Evolutionary conservation across 2,113 vertebrate species (phyloP).

Genomic region (Tragelaphus imberbis): DNA sequence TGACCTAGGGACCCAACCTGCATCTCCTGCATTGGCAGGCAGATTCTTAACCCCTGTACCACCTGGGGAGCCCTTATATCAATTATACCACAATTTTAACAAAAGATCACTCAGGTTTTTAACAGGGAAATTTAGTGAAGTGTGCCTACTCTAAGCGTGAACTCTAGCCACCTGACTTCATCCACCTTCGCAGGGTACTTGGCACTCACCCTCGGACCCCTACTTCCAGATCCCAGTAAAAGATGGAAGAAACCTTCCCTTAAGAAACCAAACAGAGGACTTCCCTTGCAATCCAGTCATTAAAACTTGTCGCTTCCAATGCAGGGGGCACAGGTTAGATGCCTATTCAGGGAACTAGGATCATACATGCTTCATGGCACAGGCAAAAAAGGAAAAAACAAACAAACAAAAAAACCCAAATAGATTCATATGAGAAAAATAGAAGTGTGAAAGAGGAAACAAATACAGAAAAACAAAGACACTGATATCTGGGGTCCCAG

Average conservation of each 20-base stretch:
- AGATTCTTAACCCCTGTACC: neutral
- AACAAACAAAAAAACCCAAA: neutral
- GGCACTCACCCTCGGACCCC: neutral
- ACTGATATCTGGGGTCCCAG: neutral
- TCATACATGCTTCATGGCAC: neutral
- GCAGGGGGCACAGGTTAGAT: neutral
- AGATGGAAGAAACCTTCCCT: neutral
- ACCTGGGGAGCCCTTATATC: neutral
- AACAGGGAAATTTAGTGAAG: neutral
- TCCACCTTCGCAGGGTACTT: neutral
- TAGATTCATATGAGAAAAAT: neutral
- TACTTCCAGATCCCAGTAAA: neutral
- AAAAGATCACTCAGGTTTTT: neutral
- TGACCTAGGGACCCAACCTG: neutral
- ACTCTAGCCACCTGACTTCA: neutral
- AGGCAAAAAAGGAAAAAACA: neutral
- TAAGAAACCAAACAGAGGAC: neutral
- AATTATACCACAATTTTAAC: neutral
- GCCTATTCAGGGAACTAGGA: neutral
- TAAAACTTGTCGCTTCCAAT: neutral
- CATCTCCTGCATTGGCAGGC: neutral
- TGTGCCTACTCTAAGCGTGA: neutral
- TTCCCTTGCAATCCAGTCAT: neutral
- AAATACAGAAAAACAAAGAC: neutral
- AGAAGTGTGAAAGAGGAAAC: neutral